Percentiles rank a stretch among this genome's conserved stretches.
These are phyloP conservation scores for Leuciscus waleckii DNA, from an alignment of 2,797 vertebrate species.

Conservation along the genomic window DNA sequence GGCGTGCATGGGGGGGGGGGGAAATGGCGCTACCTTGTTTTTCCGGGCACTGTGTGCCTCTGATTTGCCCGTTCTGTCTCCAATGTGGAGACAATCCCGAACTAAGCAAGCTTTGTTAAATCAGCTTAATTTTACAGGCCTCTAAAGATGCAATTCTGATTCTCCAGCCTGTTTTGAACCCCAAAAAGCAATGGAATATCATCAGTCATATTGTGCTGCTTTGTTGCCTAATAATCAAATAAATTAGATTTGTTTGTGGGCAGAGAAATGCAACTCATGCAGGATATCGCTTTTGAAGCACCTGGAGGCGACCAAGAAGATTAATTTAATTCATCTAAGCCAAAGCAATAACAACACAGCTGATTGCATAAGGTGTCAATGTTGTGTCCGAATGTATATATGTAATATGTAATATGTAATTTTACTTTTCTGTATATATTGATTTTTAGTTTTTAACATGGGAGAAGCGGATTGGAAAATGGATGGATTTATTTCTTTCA, in stretches of 20 bases:
- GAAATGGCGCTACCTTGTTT: background rate
- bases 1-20: background rate
- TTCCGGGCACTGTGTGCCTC: background rate
- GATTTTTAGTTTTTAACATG: background rate
- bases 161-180: constrained; percentile 5
- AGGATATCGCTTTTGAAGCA: constrained; percentile 12
- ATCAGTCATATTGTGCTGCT: constrained; percentile 9
- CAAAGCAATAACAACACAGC: constrained; percentile 31
- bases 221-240: constrained; percentile 41
- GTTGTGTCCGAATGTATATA: background rate
- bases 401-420: background rate
- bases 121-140: constrained; percentile 21
- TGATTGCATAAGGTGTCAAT: constrained; percentile 17
- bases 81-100: constrained; percentile 2
- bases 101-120: constrained; percentile 39
- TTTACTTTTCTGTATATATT: no score
- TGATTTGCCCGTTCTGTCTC: background rate
- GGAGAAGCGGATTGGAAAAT: background rate
- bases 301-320: constrained; percentile 18
- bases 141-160: constrained; percentile 5
- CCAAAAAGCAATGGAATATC: background rate
- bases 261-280: background rate
- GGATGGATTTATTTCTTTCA: background rate
- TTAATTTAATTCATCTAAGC: constrained; percentile 20
- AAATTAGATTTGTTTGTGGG: constrained; percentile 25